Base-by-base conservation (phyloP, 2,888 invertebrate species). In the Aporophyla nigra region DNA sequence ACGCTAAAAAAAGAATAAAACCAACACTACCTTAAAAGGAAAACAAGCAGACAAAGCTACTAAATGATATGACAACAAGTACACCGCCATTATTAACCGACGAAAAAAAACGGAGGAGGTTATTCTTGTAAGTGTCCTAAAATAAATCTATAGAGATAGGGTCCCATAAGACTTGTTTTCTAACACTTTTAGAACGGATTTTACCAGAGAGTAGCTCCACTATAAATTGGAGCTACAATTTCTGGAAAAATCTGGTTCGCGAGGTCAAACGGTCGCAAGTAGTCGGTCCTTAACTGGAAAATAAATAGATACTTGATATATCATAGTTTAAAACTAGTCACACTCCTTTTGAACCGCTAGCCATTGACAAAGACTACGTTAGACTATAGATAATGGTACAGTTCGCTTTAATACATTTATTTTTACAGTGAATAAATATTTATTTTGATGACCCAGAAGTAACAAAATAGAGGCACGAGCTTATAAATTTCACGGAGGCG, bases 401-500 rank as follows among this genome's bases (percentile, higher is more conserved):
- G 9, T 19, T 46, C 4, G 7, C 7, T 27, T 14, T 24, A 69
- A 9, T n/a, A 61, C 1, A 70, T 59, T 49, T 27, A 54, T 27
- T 43, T 51, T 43, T 33, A 54, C 7, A 49, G 7, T 10, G 16
- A 61, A 49, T n/a, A 19, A 9, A 5, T 19, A 27, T 16, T 21
- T 33, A 51, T 51, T n/a, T 40, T 24, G 2, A 71, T 56, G 12
- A 40, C 33, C 7, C 21, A 62, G 3, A 33, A 40, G 21, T 63
- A 51, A 58, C 59, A 71, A 69, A 65, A 33, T 14, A 1, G 43
- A 40, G 19, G 24, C 27, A 19, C 19, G 5, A 65, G n/a, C 59
- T 19, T 56, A 70, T 69, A 59, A 80, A 73, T 71, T 73, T 73
- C 61, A 82, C 24, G 71, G 68, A 71, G 73, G 59, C 62, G 56